Percentiles rank a stretch among this genome's conserved stretches.
These are phyloP conservation scores for Chiloscyllium plagiosum DNA, from an alignment of 2,113 vertebrate genomes.

Conservation along the genomic window DNA sequence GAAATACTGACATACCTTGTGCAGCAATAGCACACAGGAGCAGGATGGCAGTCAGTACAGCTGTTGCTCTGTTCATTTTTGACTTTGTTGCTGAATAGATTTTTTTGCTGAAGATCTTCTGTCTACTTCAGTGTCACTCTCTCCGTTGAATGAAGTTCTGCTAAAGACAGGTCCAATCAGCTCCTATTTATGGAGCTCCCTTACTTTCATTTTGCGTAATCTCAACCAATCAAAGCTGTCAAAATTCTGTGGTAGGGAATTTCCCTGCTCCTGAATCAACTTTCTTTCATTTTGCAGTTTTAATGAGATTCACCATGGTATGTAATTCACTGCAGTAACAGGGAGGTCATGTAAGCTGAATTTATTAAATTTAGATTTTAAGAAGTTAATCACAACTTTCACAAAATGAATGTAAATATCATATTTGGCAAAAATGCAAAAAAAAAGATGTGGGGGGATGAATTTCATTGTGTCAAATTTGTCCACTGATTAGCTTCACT, in stretches of 20 bases:
- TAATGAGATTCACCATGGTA: not conserved
- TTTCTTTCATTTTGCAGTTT: not conserved
- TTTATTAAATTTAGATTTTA: not conserved
- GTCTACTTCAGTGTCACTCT: not conserved
- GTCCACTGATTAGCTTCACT: not conserved
- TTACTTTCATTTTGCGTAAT: not conserved
- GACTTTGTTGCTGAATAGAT: not conserved
- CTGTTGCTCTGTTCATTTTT: not conserved
- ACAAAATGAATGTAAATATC: not conserved
- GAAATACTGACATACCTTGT: slow-evolving; percentile 1
- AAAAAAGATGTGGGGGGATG: not conserved
- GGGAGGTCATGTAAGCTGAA: not conserved
- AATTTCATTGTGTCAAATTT: not conserved
- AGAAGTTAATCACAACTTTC: not conserved
- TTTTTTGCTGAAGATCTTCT: not conserved
- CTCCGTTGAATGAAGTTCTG: not conserved
- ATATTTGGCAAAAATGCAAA: not conserved
- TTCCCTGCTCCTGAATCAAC: not conserved
- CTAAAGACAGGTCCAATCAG: not conserved
- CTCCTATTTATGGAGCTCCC: slow-evolving; percentile 6
- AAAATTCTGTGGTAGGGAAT: not conserved
- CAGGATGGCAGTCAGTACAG: not conserved
- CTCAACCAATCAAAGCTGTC: not conserved
- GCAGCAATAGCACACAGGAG: not conserved
- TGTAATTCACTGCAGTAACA: not conserved